phyloP scores from a whole-genome alignment of 2,888 invertebrate species.

The Pristionchus maxplancki region DNA sequence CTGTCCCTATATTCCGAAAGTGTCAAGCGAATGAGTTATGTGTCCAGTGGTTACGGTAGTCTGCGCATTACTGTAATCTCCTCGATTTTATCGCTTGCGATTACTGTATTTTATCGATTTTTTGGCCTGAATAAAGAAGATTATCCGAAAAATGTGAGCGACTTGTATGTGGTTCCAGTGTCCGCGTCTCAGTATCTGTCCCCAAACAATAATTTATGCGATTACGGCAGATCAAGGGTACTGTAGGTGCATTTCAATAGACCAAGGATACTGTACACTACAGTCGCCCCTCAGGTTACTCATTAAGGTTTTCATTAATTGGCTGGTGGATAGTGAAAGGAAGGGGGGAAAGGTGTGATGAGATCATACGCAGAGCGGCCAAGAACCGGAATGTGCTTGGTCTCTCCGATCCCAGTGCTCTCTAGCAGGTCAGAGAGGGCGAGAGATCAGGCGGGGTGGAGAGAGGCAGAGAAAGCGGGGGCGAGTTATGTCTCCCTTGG shows the following conservation, averaged over 20 bases:
- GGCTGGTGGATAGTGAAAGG: constrained; percentile 27
- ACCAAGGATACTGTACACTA: background rate
- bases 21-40: background rate
- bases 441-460: background rate
- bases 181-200: background rate
- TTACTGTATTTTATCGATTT: background rate
- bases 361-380: background rate
- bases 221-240: no score
- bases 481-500: background rate
- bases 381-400: constrained; percentile 12
- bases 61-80: background rate
- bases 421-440: background rate
- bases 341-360: constrained; percentile 8
- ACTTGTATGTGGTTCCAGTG: background rate
- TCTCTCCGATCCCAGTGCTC: background rate
- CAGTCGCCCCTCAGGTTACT: constrained; percentile 14
- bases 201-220: no score
- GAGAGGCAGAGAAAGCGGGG: background rate
- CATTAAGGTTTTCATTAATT: constrained; percentile 13
- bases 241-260: no score
- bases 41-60: background rate
- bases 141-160: background rate
- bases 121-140: background rate
- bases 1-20: background rate
- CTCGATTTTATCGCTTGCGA: background rate